phyloP scores from a whole-genome alignment of 2,113 vertebrate species.

The Pao palembangensis region DNA sequence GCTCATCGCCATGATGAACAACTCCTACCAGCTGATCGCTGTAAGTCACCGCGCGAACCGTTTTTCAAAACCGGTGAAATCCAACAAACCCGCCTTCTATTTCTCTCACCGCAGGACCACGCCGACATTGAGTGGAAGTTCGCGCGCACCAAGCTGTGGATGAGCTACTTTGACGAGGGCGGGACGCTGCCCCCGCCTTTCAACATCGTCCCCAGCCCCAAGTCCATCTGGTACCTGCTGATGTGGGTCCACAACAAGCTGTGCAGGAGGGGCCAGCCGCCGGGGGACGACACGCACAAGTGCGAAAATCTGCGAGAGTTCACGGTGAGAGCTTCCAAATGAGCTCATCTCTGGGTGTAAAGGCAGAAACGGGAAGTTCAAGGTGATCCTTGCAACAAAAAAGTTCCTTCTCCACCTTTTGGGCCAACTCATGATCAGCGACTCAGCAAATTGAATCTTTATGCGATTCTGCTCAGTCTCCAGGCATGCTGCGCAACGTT shows the following conservation, averaged over 20 bases:
- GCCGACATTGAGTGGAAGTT: slow-evolving; percentile 99
- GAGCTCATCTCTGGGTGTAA: not conserved
- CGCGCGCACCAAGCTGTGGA: slow-evolving; percentile 96
- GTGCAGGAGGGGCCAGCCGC: slow-evolving; percentile 74
- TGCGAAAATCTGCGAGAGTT: slow-evolving; percentile 89
- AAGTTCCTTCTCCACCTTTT: not conserved
- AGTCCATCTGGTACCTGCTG: slow-evolving; percentile 90
- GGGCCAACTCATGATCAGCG: not conserved
- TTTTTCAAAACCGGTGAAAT: no score
- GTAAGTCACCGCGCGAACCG: slow-evolving; percentile 63
- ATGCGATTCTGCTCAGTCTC: not conserved
- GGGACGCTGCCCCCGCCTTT: slow-evolving; percentile 95
- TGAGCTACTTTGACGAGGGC: slow-evolving; percentile 97
- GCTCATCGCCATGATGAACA: slow-evolving; percentile 99
- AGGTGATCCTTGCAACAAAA: not conserved
- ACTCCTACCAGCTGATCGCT: slow-evolving; percentile 96
- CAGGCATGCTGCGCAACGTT: not conserved
- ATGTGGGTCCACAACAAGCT: slow-evolving; percentile 87
- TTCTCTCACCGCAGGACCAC: slow-evolving; percentile 79
- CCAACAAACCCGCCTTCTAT: not conserved
- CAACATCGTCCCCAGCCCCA: slow-evolving; percentile 93
- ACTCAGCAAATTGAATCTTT: not conserved
- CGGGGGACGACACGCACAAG: slow-evolving; percentile 77
- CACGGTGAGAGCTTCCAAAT: slow-evolving; percentile 50
- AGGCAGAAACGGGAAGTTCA: not conserved